These are phyloP conservation scores for Sorex fumeus DNA, from an alignment of 2,113 vertebrate genomes.

Conservation along the genomic window DNA sequence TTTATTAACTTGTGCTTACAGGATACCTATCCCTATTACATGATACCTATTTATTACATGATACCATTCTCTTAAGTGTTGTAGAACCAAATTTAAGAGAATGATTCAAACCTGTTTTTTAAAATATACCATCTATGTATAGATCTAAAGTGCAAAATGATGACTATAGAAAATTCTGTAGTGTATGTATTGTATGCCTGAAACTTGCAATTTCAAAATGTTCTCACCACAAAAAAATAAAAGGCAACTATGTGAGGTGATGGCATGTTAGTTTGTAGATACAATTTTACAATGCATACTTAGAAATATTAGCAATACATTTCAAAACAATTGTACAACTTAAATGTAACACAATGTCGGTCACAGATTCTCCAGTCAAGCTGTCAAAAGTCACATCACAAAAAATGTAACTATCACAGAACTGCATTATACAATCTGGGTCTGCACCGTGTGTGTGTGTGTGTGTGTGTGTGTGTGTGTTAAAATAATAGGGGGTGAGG, in stretches of 20 bases:
- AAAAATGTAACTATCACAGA: not conserved
- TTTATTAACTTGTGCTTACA: conserved; percentile 12
- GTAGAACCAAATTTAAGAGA: conserved; percentile 4
- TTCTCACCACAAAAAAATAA: not conserved
- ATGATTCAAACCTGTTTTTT: conserved; percentile 24
- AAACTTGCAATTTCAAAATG: conserved; percentile 3
- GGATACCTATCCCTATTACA: not conserved
- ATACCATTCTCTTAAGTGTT: no score
- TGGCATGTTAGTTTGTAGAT: not conserved
- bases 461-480: not conserved
- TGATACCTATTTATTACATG: not conserved
- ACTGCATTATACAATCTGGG: conserved; percentile 45
- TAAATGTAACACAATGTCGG: not conserved
- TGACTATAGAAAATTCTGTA: not conserved
- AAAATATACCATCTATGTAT: not conserved
- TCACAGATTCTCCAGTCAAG: not conserved
- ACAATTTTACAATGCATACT: not conserved
- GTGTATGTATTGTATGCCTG: not conserved
- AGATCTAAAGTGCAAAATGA: not conserved
- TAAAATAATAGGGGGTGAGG: not conserved
- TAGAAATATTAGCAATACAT: not conserved
- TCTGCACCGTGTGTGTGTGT: not conserved
- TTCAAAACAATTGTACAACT: conserved; percentile 10
- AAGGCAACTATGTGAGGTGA: not conserved
- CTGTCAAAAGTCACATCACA: not conserved